Base-by-base conservation (phyloP, 92 coral and sea anemone species). In the Hydrozoanthus gracilis region DNA sequence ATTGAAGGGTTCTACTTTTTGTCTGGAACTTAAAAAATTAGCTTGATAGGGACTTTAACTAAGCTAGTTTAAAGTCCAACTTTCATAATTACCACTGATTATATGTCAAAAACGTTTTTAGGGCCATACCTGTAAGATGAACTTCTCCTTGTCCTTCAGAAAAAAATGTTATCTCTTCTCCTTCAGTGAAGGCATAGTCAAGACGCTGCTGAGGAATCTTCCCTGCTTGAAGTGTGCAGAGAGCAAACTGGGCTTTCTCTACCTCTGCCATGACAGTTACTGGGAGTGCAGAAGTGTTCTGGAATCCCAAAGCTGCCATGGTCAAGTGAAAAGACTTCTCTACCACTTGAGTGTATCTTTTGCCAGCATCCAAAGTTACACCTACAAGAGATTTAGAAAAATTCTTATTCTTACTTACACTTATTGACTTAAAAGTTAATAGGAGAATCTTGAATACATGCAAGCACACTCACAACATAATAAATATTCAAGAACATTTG, bases 181-280 rank as follows among this genome's bases (percentile, higher is more conserved):
- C 99, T 86, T 96, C 98, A 16, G 99, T 96, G 64, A 96, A 96
- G 72, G 93, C 92, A 83, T 95, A 95, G 56, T 96, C 96, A 3
- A 96, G 93, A 1, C 97, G 83, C 51, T 96, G 99, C 61, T 96
- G 99, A 3, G 99, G 99, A 49, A 96, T 93, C 87, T 91, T 95
- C 13, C 96, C 98, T 64, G 98, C 92, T 8, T 93, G 93, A 9
- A 96, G 61, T 45, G 99, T 96, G 76, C 99, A 96, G 15, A 96
- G 76, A 44, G 98, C 98, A 91, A 93, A 96, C 77, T 94, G 95
- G 7, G 99, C 99, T 79, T 92, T 96, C 55, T 96, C 99, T 7
- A 93, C 99, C 67, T 96, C 99, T 44, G 93, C 98, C 99, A 96
- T 95, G 1, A 96, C 89, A 50, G 99, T 96, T 0, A 96, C 99